Evolutionary conservation across 2,888 invertebrate genomes (phyloP).

Genomic region (Axea sp.): DNA sequence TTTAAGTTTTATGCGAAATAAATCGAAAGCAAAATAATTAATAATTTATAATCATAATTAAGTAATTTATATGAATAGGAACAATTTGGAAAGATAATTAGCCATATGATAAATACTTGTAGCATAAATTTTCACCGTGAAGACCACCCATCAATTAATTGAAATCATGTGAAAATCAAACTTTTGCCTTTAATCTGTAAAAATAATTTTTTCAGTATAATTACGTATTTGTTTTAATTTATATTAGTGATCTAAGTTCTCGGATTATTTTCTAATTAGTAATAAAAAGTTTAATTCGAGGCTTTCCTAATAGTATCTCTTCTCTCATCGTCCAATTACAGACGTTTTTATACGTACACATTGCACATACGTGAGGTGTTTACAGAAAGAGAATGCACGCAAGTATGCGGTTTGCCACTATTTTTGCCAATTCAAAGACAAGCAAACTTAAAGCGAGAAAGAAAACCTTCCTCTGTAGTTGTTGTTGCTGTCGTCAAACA

Average conservation of each 20-base stretch:
- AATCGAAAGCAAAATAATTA: no score
- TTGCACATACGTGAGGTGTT: conserved; percentile 60
- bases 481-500: conserved; percentile 73
- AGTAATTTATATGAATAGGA: conserved; percentile 33
- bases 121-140: conserved; percentile 27
- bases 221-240: conserved; percentile 33
- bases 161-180: conserved; percentile 35
- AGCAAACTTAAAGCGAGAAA: conserved; percentile 51
- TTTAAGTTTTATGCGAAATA: no score
- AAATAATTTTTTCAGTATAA: conserved; percentile 31
- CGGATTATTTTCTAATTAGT: conserved; percentile 32
- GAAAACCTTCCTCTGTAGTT: conserved; percentile 58
- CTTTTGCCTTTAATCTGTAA: conserved; percentile 9
- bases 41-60: conserved; percentile 1
- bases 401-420: conserved; percentile 59
- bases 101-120: conserved; percentile 15
- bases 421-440: conserved; percentile 57
- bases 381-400: conserved; percentile 59
- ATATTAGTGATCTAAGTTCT: conserved; percentile 18
- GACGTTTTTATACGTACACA: conserved; percentile 36
- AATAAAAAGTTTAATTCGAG: conserved; percentile 29
- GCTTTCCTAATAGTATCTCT: conserved; percentile 44
- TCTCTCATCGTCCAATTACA: conserved; percentile 65
- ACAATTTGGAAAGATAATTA: conserved; percentile 16
- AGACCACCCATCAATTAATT: conserved; percentile 24